Evolutionary conservation across 1,140 invertebrate species (phyloP), one percentile per base, ranked within the genome.

Genomic region (Micrasema longulum): DNA sequence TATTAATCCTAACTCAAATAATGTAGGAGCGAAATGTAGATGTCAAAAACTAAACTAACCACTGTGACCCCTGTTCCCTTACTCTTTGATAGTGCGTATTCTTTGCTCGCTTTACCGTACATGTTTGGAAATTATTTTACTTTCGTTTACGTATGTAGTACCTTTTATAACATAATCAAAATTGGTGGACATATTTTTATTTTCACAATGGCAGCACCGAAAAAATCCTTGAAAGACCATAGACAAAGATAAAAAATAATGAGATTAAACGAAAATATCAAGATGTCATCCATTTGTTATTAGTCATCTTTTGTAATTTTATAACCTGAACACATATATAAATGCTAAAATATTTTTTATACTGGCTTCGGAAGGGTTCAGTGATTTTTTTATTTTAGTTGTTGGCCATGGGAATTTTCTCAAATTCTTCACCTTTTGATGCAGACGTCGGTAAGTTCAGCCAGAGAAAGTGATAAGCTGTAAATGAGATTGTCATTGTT

Each of bases 371-470:
- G 18, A 20, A 69, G 35, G 63, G 57, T 69, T 69, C 43, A 69
- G 68, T 69, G 38, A 50, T 70, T 63, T 70, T 64, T 53, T 71
- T 66, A 66, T 71, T 71, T 71, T 65, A 71, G 69, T 66, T 71
- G 38, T 69, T 69, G 68, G 68, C 70, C 62, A 91, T 91, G 90
- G 88, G 89, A 20, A 84, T 92, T 73, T 92, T 92, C 81, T 85
- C 87, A 43, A 88, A 83, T 77, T 86, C 87, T 50, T 89, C 90
- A 76, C 88, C 90, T 67, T 92, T 92, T 78, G 91, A 93, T 79
- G 84, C 85, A 80, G 90, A 91, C 82, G 91, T 93, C 76, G 91
- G 91, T 93, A 84, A 82, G 88, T 87, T 81, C 10, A 43, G 22
- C 43, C n/a, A 55, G 65, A 67, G 65, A 67, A 67, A 67, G 65